Conservation (phyloP, 2,113 vertebrate species). For the Microtus oregoni region DNA sequence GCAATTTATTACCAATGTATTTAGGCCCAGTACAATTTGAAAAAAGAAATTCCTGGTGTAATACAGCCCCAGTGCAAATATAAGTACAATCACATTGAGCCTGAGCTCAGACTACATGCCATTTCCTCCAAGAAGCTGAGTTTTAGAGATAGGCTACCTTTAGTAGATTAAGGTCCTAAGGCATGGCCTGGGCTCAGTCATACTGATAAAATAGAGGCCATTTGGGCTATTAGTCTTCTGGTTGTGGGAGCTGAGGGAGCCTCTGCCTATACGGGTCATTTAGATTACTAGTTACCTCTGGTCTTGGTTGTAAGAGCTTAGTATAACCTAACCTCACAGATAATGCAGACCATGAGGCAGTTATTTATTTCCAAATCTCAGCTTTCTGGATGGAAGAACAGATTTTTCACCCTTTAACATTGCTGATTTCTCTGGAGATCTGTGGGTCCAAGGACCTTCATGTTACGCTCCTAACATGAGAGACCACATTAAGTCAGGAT, state of each 20-base stretch:
- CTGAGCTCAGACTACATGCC: background rate
- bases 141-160: background rate
- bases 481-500: background rate
- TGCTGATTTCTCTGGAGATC: background rate
- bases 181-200: background rate
- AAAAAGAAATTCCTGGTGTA: background rate
- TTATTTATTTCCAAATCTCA: background rate
- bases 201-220: background rate
- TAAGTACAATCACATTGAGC: background rate
- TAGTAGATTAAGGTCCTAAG: background rate
- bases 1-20: background rate
- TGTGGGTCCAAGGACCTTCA: background rate
- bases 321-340: background rate
- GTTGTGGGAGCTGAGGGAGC: background rate
- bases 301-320: background rate
- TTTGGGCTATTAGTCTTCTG: background rate
- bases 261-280: background rate
- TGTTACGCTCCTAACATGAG: background rate
- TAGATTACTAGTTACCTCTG: background rate
- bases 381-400: background rate
- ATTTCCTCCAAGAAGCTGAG: background rate
- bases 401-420: background rate
- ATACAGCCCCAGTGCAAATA: background rate
- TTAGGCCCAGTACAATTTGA: background rate
- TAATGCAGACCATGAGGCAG: too few relatives aligned